Percentiles rank a stretch among this genome's conserved stretches.
Evolutionary conservation across 2,888 invertebrate species (phyloP).

Genomic region (Sarcophaga carnaria): DNA sequence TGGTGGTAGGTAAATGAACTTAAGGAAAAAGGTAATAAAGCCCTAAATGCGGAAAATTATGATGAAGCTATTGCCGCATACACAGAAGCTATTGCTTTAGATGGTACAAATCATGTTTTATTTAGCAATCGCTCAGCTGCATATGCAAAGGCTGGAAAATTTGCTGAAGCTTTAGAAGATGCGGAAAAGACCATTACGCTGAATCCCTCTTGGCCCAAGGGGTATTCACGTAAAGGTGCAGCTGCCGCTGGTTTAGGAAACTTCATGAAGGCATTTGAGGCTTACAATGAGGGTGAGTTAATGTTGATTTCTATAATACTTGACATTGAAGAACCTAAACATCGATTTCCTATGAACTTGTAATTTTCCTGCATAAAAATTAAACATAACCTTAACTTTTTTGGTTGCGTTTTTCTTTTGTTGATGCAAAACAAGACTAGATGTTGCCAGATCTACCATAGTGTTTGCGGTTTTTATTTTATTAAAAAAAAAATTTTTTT

Average conservation of each 20-base stretch:
- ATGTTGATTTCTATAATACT: background rate
- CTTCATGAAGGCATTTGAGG: conserved; percentile 88
- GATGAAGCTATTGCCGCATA: conserved; percentile 91
- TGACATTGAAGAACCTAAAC: conserved; percentile 22
- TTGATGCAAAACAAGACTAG: conserved; percentile 14
- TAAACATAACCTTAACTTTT: conserved; percentile 63
- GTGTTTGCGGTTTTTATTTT: too few species aligned
- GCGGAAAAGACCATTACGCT: conserved; percentile 91
- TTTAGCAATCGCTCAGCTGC: conserved; percentile 96
- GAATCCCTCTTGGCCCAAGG: conserved; percentile 93
- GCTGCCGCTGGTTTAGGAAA: conserved; percentile 90
- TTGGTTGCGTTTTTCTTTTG: conserved; percentile 38
- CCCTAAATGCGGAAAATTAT: conserved; percentile 89
- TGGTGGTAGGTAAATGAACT: conserved; percentile 87
- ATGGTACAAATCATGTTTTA: conserved; percentile 92
- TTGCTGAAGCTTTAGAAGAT: conserved; percentile 89
- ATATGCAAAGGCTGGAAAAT: conserved; percentile 90
- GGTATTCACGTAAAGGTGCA: conserved; percentile 94
- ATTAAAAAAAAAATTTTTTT: too few species aligned
- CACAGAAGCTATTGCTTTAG: conserved; percentile 90
- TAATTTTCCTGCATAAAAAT: conserved; percentile 26
- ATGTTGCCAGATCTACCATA: conserved; percentile 35
- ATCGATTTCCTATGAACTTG: background rate
- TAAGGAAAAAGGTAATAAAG: conserved; percentile 94
- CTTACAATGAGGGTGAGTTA: conserved; percentile 86